Evolutionary conservation across 2,797 vertebrate genomes (phyloP), one percentile per base, ranked within the genome.

Genomic region (Anas capensis): DNA sequence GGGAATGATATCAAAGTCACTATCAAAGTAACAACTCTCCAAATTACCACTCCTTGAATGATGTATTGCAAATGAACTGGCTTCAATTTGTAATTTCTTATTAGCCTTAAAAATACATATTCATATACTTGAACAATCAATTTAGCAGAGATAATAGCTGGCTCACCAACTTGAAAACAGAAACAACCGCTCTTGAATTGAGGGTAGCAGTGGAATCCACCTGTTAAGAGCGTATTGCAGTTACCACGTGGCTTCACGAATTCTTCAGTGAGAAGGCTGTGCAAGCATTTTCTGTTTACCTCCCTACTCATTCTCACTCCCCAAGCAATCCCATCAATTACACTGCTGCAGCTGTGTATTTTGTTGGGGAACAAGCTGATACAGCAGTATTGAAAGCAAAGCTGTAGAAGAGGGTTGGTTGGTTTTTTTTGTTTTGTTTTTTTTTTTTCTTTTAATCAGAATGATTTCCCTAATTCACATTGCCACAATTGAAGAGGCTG

Each of bases 381-480:
- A 15, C 0, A 11, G 54, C 49, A 51, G 49, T 26, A 82, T 71
- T 64, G 77, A 80, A 13, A 85, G 6, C 20, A 78, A 2, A 10
- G 14, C 20, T 79, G 34, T 31, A 21, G 49, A 82, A 85, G 6
- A n/a, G 2, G 18, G 12, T 36, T 58, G 58, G 8, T 60, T 58
- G 21, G 0, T 0, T 40, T 20, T 46, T 11, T 81, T 36, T 36
- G 34, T 36, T 66, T 33, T n/a, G 11, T 77, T 70, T n/a, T n/a
- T n/a, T 8, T 23, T 66, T 42, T 62, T 27, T 5, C 15, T 86
- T 79, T 76, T 11, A 72, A 54, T 14, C 44, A 27, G 15, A 49
- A 49, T 5, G 0, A 75, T 40, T 68, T 53, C 36, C 54, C 24
- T 53, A 9, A 53, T 31, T 27, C n/a, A 6, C 11, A 1, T 4